Conservation (phyloP, 2,797 vertebrate genomes). For the Enteromius anoplus region DNA sequence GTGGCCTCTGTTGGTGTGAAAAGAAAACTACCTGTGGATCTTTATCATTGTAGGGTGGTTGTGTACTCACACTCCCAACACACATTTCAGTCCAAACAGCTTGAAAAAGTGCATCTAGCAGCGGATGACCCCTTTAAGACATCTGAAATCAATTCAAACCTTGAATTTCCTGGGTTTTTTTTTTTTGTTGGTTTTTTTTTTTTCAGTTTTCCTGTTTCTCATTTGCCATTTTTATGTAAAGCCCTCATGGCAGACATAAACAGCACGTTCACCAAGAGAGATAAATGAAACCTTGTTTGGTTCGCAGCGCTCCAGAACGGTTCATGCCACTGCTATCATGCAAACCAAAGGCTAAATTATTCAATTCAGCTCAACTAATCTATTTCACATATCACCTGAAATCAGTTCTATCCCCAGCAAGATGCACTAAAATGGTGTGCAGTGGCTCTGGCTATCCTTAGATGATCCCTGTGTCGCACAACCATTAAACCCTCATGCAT, state of each 20-base stretch:
- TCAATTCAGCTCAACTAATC: slow-evolving; percentile 59
- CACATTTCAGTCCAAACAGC: too few species aligned
- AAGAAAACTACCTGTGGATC: too few species aligned
- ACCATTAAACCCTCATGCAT: slow-evolving; percentile 5
- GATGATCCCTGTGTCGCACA: slow-evolving; percentile 10
- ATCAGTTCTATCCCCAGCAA: not conserved
- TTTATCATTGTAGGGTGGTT: too few species aligned
- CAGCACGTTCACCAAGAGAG: not conserved
- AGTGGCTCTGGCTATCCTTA: slow-evolving; percentile 5
- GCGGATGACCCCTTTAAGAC: slow-evolving; percentile 1
- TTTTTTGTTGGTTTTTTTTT: not conserved
- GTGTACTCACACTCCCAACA: too few species aligned
- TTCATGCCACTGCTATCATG: slow-evolving; percentile 44
- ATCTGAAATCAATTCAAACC: slow-evolving; percentile 54
- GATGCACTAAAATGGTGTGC: slow-evolving; percentile 1
- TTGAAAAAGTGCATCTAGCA: too few species aligned
- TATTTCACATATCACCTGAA: slow-evolving; percentile 45
- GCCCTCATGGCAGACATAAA: not conserved
- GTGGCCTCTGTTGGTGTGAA: too few species aligned
- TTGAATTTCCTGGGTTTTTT: slow-evolving; percentile 43
- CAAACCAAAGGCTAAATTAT: slow-evolving; percentile 59
- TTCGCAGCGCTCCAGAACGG: slow-evolving; percentile 2
- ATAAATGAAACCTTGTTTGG: slow-evolving; percentile 4
- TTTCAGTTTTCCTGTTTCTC: not conserved
- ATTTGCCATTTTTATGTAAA: slow-evolving; percentile 35